Evolutionary conservation across 2,113 vertebrate genomes (phyloP).

Genomic region (Felis chaus): DNA sequence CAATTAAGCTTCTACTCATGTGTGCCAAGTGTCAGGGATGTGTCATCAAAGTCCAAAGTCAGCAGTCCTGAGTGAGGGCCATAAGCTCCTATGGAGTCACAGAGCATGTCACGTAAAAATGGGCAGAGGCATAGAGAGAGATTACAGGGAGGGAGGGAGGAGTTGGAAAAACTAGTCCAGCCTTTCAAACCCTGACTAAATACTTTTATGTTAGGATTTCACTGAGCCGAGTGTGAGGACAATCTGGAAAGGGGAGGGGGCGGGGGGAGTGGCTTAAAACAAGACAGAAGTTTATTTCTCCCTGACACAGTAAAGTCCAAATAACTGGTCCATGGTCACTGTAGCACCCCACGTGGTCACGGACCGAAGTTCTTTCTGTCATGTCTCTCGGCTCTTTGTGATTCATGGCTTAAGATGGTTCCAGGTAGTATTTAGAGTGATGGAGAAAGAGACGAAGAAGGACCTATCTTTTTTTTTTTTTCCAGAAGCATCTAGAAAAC

Average conservation of each 20-base stretch:
- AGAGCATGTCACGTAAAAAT: neutral
- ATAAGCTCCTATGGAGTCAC: neutral
- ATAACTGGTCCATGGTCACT: neutral
- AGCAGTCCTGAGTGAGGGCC: neutral
- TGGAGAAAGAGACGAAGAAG: neutral
- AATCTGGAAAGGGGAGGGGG: neutral
- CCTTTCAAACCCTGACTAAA: neutral
- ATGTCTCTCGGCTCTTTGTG: neutral
- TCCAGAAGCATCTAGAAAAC: neutral
- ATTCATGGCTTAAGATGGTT: neutral
- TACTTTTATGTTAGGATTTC: neutral
- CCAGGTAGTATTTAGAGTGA: neutral
- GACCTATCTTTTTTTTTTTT: neutral
- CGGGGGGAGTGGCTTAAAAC: neutral
- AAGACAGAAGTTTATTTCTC: neutral
- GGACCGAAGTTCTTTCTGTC: neutral
- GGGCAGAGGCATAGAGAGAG: neutral
- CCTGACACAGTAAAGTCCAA: neutral
- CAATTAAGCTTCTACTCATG: neutral
- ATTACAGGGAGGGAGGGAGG: neutral
- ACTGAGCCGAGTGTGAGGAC: neutral
- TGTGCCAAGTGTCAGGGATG: accelerated
- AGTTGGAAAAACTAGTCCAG: neutral
- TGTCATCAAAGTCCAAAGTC: too few relatives aligned
- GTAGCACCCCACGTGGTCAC: neutral